phyloP scores from a whole-genome alignment of 2,113 vertebrate genomes.

The human region DNA sequence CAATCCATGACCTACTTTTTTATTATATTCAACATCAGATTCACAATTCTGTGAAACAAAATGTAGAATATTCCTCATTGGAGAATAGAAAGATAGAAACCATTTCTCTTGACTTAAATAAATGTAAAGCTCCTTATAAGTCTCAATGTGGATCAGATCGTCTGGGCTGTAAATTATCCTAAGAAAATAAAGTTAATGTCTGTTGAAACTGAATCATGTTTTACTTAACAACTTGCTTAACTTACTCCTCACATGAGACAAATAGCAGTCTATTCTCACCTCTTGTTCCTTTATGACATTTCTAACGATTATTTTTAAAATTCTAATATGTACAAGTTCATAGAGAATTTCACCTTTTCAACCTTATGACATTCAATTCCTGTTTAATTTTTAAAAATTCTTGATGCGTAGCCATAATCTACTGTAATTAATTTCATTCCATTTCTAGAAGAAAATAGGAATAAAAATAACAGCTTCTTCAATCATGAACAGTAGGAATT shows the following conservation, averaged over 20 bases:
- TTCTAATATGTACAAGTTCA: background rate
- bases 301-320: background rate
- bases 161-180: background rate
- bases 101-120: background rate
- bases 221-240: constrained; percentile 9
- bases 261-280: background rate
- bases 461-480: background rate
- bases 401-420: constrained; percentile 44
- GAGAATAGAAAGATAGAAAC: background rate
- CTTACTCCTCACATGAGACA: background rate
- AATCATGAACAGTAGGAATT: background rate
- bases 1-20: background rate
- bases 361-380: background rate
- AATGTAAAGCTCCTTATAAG: background rate
- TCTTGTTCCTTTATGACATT: background rate
- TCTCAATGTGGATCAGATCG: background rate
- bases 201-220: background rate
- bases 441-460: background rate
- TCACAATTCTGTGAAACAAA: background rate
- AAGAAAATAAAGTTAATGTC: background rate
- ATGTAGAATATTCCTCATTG: background rate
- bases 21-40: background rate
- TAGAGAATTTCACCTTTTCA: background rate
- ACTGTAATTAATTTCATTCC: background rate
- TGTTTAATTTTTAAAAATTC: background rate